Conservation (phyloP, 2,888 invertebrate genomes). For the Drosophila mayaguana region DNA sequence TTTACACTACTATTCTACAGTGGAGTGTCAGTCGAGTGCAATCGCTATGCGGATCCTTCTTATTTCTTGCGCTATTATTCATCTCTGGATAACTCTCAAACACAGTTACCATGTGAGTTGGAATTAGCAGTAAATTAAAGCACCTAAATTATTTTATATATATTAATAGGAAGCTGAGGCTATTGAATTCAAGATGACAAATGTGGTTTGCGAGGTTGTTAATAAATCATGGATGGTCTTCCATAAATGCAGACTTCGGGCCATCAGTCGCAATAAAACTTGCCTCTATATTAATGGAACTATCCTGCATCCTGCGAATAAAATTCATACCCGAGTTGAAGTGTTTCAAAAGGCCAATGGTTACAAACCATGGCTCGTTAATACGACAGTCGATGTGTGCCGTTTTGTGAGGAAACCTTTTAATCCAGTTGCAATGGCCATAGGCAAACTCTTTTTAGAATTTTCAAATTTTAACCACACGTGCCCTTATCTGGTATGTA, state of each 20-base stretch:
- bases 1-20: background rate
- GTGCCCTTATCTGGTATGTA: slow-evolving; percentile 1
- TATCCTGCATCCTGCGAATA: slow-evolving; percentile 16
- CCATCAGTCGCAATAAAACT: slow-evolving; percentile 34
- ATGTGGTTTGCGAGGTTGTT: slow-evolving; percentile 31
- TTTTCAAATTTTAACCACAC: slow-evolving; percentile 6
- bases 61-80: background rate
- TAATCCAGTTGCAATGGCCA: background rate
- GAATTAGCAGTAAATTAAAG: no score
- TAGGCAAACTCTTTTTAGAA: background rate
- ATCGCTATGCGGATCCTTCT: slow-evolving; percentile 6
- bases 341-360: slow-evolving; percentile 42
- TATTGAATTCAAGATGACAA: slow-evolving; percentile 41
- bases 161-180: background rate
- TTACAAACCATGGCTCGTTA: slow-evolving; percentile 45
- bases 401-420: background rate
- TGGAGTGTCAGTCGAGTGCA: background rate
- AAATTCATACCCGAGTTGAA: slow-evolving; percentile 21
- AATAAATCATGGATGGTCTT: slow-evolving; percentile 51
- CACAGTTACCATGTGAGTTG: slow-evolving; percentile 7
- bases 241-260: slow-evolving; percentile 46
- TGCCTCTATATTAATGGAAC: slow-evolving; percentile 33
- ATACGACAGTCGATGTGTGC: slow-evolving; percentile 20
- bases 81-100: slow-evolving; percentile 4
- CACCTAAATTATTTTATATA: background rate